Evolutionary conservation across 2,797 vertebrate species (phyloP).

Genomic region (Trichosurus vulpecula): DNA sequence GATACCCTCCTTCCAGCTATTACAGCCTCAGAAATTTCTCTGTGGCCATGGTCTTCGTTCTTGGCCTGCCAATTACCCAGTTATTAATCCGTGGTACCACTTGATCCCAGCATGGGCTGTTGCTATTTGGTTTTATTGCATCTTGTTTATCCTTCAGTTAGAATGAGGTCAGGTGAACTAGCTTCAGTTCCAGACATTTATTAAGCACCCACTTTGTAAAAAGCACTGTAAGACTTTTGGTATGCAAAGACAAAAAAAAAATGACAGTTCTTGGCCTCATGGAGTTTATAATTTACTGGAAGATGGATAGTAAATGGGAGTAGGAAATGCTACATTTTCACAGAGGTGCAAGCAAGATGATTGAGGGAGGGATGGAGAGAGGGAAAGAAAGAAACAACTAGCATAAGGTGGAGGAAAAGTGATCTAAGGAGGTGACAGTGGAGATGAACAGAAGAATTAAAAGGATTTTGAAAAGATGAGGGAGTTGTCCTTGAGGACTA

Average conservation of each 20-base stretch:
- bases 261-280: background rate
- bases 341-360: background rate
- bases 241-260: background rate
- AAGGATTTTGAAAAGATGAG: background rate
- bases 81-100: conserved; percentile 2
- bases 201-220: background rate
- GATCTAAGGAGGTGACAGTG: background rate
- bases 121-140: conserved; percentile 37
- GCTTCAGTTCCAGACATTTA: background rate
- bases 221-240: background rate
- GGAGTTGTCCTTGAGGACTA: background rate
- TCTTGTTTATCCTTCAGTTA: background rate
- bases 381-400: background rate
- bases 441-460: background rate
- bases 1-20: background rate
- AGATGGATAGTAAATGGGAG: background rate
- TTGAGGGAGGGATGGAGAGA: background rate
- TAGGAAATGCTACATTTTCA: background rate
- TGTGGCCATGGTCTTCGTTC: conserved; percentile 1
- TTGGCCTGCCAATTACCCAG: background rate
- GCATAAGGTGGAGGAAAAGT: background rate
- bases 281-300: background rate
- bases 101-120: background rate
- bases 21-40: conserved; percentile 7
- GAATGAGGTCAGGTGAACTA: background rate